phyloP scores from a whole-genome alignment of 37 sponge, comb jelly and placozoan genomes.

The Eunapius fragilis region DNA sequence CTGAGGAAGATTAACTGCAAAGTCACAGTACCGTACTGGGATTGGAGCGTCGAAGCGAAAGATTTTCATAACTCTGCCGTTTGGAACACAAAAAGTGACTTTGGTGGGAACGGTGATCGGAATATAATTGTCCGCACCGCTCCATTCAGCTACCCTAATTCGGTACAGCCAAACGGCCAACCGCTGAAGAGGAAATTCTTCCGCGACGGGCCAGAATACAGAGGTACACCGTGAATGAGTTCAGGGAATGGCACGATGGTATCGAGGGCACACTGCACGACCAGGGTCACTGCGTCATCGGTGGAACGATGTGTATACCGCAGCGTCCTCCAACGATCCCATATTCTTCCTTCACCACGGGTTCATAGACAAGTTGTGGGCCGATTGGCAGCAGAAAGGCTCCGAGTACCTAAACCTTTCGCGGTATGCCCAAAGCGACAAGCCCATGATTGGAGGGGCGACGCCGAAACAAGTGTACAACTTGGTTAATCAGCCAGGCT shows the following conservation, averaged over 20 bases:
- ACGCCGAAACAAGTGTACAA: constrained; percentile 25
- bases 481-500: constrained; percentile 9
- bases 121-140: constrained; percentile 51
- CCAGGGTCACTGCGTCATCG: constrained; percentile 32
- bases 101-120: constrained; percentile 39
- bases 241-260: constrained; percentile 23
- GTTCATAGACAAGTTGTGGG: constrained; percentile 57
- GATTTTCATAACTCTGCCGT: constrained; percentile 31
- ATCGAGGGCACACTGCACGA: constrained; percentile 29
- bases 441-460: background rate
- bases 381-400: constrained; percentile 44
- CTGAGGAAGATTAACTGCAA: constrained; percentile 40
- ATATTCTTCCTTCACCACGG: constrained; percentile 65
- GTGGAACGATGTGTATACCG: constrained; percentile 49
- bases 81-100: constrained; percentile 30
- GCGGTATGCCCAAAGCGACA: too few species aligned
- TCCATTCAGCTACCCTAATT: constrained; percentile 6
- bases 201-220: constrained; percentile 8
- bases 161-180: background rate
- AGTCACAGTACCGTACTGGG: constrained; percentile 65
- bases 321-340: constrained; percentile 46
- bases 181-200: constrained; percentile 17
- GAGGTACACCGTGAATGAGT: background rate
- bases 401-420: constrained; percentile 5
- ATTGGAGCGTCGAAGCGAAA: constrained; percentile 54